Conservation (phyloP, 2,113 vertebrate genomes). For the Rhinoptilus africanus region DNA sequence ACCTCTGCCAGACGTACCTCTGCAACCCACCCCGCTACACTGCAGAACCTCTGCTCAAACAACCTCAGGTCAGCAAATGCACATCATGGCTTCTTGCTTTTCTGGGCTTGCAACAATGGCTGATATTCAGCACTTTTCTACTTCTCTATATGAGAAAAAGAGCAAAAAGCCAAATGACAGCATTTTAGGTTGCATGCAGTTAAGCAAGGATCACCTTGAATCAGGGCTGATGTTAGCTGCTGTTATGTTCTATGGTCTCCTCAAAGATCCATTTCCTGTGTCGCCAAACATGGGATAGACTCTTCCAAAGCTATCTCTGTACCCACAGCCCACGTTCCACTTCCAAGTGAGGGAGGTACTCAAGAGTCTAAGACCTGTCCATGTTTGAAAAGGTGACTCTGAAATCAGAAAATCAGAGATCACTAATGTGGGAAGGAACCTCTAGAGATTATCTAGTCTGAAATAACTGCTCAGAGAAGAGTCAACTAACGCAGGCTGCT, state of each 20-base stretch:
- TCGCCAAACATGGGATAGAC: neutral
- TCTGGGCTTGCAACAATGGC: neutral
- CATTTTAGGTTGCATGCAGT: neutral
- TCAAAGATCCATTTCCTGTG: neutral
- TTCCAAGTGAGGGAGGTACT: neutral
- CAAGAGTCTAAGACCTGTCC: neutral
- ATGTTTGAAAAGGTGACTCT: neutral
- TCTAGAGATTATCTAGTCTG: neutral
- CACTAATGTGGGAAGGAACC: neutral
- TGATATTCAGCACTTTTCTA: neutral
- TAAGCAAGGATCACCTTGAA: neutral
- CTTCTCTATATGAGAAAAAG: neutral
- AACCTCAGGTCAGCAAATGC: neutral
- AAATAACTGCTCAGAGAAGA: neutral
- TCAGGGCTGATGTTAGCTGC: neutral
- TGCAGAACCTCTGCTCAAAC: neutral
- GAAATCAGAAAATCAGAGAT: neutral
- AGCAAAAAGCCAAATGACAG: neutral
- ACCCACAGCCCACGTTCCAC: neutral
- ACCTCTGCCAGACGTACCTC: neutral
- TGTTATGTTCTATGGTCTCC: neutral
- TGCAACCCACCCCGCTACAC: neutral
- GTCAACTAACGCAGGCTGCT: neutral
- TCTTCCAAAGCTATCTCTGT: neutral
- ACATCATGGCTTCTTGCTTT: neutral